phyloP scores from a whole-genome alignment of 2,888 invertebrate species.

The Eledona agricola region DNA sequence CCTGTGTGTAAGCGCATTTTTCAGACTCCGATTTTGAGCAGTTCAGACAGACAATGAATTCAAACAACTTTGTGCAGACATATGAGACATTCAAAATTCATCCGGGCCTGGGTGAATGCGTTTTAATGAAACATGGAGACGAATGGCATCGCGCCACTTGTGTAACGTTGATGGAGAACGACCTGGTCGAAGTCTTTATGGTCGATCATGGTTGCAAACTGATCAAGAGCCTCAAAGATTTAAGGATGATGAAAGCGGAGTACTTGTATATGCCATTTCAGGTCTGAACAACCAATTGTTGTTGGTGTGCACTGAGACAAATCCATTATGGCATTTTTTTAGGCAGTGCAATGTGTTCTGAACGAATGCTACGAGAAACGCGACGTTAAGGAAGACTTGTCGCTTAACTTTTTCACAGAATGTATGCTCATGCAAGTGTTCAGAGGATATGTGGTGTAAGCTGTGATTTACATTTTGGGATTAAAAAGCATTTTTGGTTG shows the following conservation, averaged over 20 bases:
- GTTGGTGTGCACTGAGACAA: not conserved
- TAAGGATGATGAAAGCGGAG: slow-evolving; percentile 46
- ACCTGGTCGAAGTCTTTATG: slow-evolving; percentile 43
- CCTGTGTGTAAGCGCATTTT: slow-evolving; percentile 10
- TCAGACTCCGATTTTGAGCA: slow-evolving; percentile 16
- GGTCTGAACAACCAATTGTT: too few relatives aligned
- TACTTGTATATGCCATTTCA: slow-evolving; percentile 49
- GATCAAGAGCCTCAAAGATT: slow-evolving; percentile 37
- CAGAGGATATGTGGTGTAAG: slow-evolving; percentile 13
- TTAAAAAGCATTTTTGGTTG: not conserved
- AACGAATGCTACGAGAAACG: slow-evolving; percentile 40
- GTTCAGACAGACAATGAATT: slow-evolving; percentile 41
- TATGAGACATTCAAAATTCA: slow-evolving; percentile 45
- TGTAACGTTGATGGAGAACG: not conserved
- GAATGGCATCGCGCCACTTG: slow-evolving; percentile 45
- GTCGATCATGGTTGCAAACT: slow-evolving; percentile 49
- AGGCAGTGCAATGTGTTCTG: slow-evolving; percentile 46
- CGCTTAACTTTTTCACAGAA: not conserved
- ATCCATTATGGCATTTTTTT: slow-evolving; percentile 14
- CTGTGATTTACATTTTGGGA: not conserved
- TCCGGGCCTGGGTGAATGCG: slow-evolving; percentile 50
- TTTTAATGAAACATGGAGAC: slow-evolving; percentile 43
- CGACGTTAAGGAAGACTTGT: slow-evolving; percentile 9
- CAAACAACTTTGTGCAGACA: slow-evolving; percentile 24
- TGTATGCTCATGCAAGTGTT: slow-evolving; percentile 3